Evolutionary conservation across 2,888 invertebrate species (phyloP), one percentile per base, ranked within the genome.

Genomic region (Drosophila mettleri): DNA sequence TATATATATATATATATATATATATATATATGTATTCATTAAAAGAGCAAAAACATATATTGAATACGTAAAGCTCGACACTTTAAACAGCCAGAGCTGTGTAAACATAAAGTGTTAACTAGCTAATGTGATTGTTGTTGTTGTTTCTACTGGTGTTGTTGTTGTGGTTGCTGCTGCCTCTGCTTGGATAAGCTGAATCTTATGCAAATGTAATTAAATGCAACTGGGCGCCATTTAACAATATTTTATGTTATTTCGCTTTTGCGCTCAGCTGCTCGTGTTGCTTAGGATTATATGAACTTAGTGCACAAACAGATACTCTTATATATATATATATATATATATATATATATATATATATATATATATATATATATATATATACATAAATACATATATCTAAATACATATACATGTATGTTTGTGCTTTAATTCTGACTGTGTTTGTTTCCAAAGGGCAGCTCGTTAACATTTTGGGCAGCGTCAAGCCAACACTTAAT

Each of bases 151-250:
- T 49, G 18, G 2, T 29, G 41, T 22, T 62, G 31, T 5, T 51
- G 33, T 2, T 18, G 12, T 16, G 46, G 12, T 5, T 38, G 31
- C 38, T 41, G 46, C 20, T 61, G 60, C 20, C 53, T 53, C 72
- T 49, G 65, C 54, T 58, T 41, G 84, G 83, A 83, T 83, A 83
- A 83, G 83, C 83, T 83, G 85, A 69, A 67, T 83, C 83, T 83
- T 83, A 83, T 83, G 83, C 83, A 83, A 83, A 83, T 83, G 83
- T 83, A 83, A 83, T 83, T 83, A 83, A 84, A 85, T 83, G 83
- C 80, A 82, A 62, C 83, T 53, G 67, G 69, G 82, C 74, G 66
- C 82, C 70, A 65, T 80, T 83, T 82, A 72, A 82, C 83, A 83
- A 76, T 84, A 85, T 85, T 82, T 83, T 79, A 81, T 81, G 82